Conservation (phyloP, 2,888 invertebrate species). For the Dioctria rufipes region DNA sequence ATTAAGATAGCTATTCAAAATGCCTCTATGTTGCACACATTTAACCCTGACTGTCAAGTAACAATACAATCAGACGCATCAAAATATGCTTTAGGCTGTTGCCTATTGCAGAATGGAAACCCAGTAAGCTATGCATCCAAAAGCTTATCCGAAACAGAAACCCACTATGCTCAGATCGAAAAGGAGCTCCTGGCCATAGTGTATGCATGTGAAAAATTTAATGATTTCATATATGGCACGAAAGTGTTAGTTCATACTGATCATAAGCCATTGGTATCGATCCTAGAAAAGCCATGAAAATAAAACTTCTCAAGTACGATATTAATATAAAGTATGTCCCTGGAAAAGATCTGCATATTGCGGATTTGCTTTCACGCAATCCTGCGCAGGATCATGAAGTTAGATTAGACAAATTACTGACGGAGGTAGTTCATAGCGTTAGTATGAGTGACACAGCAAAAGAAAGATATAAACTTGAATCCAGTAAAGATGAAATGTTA, state of each 20-base stretch:
- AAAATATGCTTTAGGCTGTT: conserved; percentile 50
- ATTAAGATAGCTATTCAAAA: conserved; percentile 22
- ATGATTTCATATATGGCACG: conserved; percentile 59
- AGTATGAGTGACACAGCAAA: conserved; percentile 56
- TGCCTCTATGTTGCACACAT: neutral
- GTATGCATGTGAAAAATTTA: conserved; percentile 59
- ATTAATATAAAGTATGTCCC: conserved; percentile 57
- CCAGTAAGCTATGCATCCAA: conserved; percentile 61
- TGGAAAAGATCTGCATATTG: conserved; percentile 60
- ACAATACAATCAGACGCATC: conserved; percentile 52
- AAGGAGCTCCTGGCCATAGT: conserved; percentile 59
- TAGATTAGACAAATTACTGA: neutral
- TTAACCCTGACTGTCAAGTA: neutral
- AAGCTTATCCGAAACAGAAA: conserved; percentile 61
- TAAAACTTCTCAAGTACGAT: conserved; percentile 59
- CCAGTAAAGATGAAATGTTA: neutral
- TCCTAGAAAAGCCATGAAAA: conserved; percentile 57
- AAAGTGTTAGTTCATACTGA: conserved; percentile 55
- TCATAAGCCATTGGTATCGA: conserved; percentile 56
- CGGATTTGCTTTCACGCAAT: conserved; percentile 57
- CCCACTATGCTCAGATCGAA: conserved; percentile 58
- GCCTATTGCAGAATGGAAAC: conserved; percentile 48
- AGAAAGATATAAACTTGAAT: neutral
- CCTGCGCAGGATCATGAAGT: neutral
- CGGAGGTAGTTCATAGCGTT: conserved; percentile 56